Evolutionary conservation across 2,888 invertebrate species (phyloP), one percentile per base, ranked within the genome.

Genomic region (Halictus quadricinctus): DNA sequence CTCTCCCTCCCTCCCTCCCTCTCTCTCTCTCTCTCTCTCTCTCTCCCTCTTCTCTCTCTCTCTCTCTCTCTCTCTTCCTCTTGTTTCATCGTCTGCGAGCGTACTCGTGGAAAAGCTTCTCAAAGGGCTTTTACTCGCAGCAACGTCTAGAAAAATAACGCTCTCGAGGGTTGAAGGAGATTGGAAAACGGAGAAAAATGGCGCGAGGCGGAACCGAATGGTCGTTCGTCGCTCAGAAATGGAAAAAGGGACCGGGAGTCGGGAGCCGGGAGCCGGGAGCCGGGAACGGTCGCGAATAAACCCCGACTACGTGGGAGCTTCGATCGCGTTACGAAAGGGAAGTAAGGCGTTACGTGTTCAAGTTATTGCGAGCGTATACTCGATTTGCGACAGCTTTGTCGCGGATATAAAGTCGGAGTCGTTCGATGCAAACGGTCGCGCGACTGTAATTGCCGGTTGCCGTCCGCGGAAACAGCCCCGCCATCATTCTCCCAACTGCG

Each of bases 31-130:
- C 73, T 80, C 58, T n/a, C 73, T 80, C 58, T n/a, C 73, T 80
- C 58, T n/a, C 73, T 79, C 58, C 10, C 73, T 79, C 36, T 36
- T 2, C 3, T n/a, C 73, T 79, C 58, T n/a, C 73, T 80, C 58
- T n/a, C 73, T n/a, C 73, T 80, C 58, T n/a, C 73, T 80, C 58
- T n/a, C 73, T 80, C 36, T 29, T 2, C 3, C 58, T n/a, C 73
- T 80, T 83, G 81, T 87, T 84, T 87, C 87, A 83, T 77, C 81
- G 80, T 25, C 79, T 74, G 84, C 76, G 80, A 87, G 78, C 83
- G 80, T 79, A 79, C 74, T 76, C 50, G 78, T 54, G 79, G 72
- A 36, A 64, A 70, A 75, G 36, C 50, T 73, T 77, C 78, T 79
- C 81, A 54, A 80, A 83, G 75, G 54, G 72, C 80, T 79, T 86